Percentiles rank a stretch among this genome's conserved stretches.
These are phyloP conservation scores for Epinephelus malabaricus DNA, from an alignment of 2,797 vertebrate genomes.

Conservation along the genomic window DNA sequence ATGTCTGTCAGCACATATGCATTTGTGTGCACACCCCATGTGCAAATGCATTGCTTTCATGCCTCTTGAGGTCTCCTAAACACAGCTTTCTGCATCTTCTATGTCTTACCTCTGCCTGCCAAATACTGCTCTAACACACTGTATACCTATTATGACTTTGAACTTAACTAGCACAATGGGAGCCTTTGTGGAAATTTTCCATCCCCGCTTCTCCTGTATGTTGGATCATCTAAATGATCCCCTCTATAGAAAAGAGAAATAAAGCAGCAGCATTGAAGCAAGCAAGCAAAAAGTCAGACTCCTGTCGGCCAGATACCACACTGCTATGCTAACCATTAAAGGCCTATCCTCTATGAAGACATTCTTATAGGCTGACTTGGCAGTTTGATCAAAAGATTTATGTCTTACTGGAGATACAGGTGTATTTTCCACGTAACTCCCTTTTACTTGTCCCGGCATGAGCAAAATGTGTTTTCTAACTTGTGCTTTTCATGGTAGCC, in stretches of 20 bases:
- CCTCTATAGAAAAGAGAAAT: neutral
- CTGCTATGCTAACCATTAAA: neutral
- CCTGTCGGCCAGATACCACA: neutral
- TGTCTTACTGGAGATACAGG: neutral
- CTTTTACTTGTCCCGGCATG: conserved; percentile 22
- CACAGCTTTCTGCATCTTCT: neutral
- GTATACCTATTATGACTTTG: neutral
- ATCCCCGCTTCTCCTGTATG: neutral
- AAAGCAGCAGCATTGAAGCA: neutral
- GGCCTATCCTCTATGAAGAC: no score
- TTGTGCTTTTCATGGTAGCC: neutral
- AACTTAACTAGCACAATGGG: neutral
- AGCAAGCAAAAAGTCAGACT: neutral
- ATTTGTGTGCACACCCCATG: neutral
- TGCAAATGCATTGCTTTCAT: neutral
- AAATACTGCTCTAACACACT: conserved; percentile 5
- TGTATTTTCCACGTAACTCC: neutral
- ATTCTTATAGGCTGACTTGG: conserved; percentile 14
- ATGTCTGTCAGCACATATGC: neutral
- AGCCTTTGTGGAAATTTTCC: neutral
- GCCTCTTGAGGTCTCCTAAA: neutral
- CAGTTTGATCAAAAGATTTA: conserved; percentile 24
- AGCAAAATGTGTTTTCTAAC: neutral
- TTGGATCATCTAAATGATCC: neutral
- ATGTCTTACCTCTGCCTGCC: neutral